A percentile compares a stretch with the other conserved stretches of the same genome.
These are phyloP conservation scores for Melikaiella ostensackeni DNA, from an alignment of 2,888 invertebrate genomes.

Conservation along the genomic window DNA sequence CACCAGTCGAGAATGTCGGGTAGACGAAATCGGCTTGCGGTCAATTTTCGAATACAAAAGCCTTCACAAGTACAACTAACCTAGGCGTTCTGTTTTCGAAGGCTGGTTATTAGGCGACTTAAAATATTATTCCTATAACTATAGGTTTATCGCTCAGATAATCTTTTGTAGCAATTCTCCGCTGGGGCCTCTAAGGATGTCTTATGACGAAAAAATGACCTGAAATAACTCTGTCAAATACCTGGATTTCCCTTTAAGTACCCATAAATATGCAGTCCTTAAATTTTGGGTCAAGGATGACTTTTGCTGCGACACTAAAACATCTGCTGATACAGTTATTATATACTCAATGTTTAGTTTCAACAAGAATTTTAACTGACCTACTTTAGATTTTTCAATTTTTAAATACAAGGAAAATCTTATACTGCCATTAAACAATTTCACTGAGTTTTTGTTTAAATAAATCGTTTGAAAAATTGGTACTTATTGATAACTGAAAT, in stretches of 20 bases:
- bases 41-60: not conserved
- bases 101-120: not conserved
- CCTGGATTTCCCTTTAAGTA: too few relatives aligned
- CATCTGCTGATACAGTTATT: not conserved
- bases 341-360: not conserved
- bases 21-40: not conserved
- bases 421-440: too few relatives aligned
- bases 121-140: not conserved
- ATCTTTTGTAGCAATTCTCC: not conserved
- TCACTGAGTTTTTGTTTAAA: too few relatives aligned
- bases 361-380: too few relatives aligned
- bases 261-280: not conserved
- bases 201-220: not conserved
- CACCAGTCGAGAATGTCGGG: not conserved
- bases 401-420: too few relatives aligned
- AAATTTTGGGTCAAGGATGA: not conserved
- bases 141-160: not conserved
- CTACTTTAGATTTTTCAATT: too few relatives aligned
- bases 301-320: not conserved
- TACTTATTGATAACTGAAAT: too few relatives aligned
- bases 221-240: not conserved
- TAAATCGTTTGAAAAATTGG: too few relatives aligned
- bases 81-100: not conserved
- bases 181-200: not conserved
- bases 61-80: not conserved